Base-by-base conservation (phyloP, 2,888 invertebrate species). In the Ectemnius continuus region DNA sequence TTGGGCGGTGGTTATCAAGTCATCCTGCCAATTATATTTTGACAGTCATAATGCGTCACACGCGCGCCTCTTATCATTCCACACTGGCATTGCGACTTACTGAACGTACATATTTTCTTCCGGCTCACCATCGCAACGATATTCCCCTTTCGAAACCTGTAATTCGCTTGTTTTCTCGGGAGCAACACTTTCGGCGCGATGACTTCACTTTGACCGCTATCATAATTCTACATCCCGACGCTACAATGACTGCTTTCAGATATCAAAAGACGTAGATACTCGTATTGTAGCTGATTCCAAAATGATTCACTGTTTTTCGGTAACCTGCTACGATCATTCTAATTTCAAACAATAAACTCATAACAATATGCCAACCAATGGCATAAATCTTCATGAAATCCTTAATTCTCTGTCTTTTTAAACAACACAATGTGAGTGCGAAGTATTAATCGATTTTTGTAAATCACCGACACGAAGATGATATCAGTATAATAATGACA, bases 71-170 rank as follows among this genome's bases (percentile, higher is more conserved):
- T 79, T 79, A 82, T 82, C 77, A 61, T 46, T 6, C 11, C 47
- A 20, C 45, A 73, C 52, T 68, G 73, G 72, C 73, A 66, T 71
- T 63, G 61, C 48, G 60, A 64, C 73, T 73, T 63, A 61, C 20
- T 57, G 59, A 72, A 63, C 52, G 57, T 77, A 79, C 75, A 79
- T 73, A 82, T 81, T 79, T 76, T 70, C 63, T 69, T 67, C 65
- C 56, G 62, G 23, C 28, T 26, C 57, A 36, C 61, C 28, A 6
- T 20, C 16, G 52, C 52, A 14, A n/a, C 16, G 13, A 59, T 14
- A 59, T 14, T 13, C 61, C 48, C 23, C 60, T 67, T 72, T 59
- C 64, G 64, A 69, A 60, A 67, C 59, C n/a, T 62, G n/a, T 16
- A 23, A 11, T 14, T 20, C 36, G 18, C 57, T 4, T 61, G 61